Evolutionary conservation across 2,797 vertebrate genomes (phyloP).

Genomic region (Poeciliopsis turneri): DNA sequence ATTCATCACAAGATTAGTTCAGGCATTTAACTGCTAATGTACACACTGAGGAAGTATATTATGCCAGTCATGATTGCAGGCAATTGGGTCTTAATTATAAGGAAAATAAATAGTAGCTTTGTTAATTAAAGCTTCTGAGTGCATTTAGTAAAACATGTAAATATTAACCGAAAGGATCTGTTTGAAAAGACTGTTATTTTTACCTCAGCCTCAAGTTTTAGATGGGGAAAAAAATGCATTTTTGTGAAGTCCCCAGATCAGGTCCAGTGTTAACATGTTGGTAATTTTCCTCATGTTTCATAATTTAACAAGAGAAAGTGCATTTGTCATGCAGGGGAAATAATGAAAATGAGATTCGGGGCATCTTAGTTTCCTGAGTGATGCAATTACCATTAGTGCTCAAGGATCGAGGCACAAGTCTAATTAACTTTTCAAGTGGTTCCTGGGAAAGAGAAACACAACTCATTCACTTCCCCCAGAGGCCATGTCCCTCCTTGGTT

Average conservation of each 20-base stretch:
- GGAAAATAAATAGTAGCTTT: not conserved
- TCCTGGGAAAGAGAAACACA: conserved; percentile 39
- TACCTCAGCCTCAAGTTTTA: not conserved
- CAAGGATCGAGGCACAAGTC: conserved; percentile 23
- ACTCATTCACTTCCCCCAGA: conserved; percentile 47
- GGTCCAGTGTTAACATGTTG: not conserved
- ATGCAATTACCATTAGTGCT: conserved; percentile 31
- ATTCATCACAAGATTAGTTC: not conserved
- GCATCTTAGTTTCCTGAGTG: conserved; percentile 27
- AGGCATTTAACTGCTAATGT: not conserved
- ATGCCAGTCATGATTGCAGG: not conserved
- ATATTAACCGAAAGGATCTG: not conserved
- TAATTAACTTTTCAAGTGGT: conserved; percentile 63
- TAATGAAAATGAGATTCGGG: conserved; percentile 26
- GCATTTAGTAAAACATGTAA: not conserved
- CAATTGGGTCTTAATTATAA: not conserved
- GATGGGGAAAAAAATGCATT: not conserved
- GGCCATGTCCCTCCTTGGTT: conserved; percentile 44
- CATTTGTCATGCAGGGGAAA: conserved; percentile 2
- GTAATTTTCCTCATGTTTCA: conserved; percentile 1
- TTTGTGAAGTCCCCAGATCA: not conserved
- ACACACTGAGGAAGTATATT: not conserved
- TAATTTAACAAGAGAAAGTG: conserved; percentile 4
- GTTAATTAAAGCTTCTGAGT: not conserved
- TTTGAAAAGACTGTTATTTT: not conserved